Base-by-base conservation (phyloP, 2,797 vertebrate species). In the Acanthopagrus latus region DNA sequence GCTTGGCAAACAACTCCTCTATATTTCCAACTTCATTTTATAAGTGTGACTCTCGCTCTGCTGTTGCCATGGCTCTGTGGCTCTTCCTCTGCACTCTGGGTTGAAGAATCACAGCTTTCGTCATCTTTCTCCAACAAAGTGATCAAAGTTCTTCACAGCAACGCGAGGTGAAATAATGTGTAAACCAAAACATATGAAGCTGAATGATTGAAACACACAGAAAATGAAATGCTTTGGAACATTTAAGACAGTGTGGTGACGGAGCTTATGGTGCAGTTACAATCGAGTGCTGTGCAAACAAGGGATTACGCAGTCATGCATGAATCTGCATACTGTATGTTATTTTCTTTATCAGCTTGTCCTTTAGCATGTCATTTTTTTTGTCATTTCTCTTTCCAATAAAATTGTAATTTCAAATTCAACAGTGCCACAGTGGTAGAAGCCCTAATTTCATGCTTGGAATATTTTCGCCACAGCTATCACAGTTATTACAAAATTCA, bases 401-500 rank as follows among this genome's bases (percentile, higher is more conserved):
- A 69, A 82, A 85, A 86, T 71, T 84, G 51, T 71, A 76, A 86
- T 92, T 92, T 89, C 74, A 86, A 87, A 87, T 91, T 69, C 64
- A 87, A 83, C 83, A 80, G 84, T 21, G 47, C 64, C 63, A 64
- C 74, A 63, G 71, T 71, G 54, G 78, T 65, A 65, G 82, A 59
- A 71, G 80, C 66, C 64, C 64, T 84, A 88, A 93, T 93, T 92
- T 92, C 91, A 92, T 89, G 91, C 85, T 89, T 90, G 88, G 84
- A 48, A 79, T 90, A 83, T 83, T 91, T 88, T 85, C 74, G 66
- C 71, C 44, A 56, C 63, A 76, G 83, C 86, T 82, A 89, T 90
- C 86, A 73, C 80, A 84, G 80, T 86, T 84, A 90, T 88, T 90
- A 87, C 64, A 69, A 52, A 85, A 91, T 91, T 92, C 84, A 91